Evolutionary conservation across 2,888 invertebrate genomes (phyloP).

Genomic region (Phlogophora meticulosa): DNA sequence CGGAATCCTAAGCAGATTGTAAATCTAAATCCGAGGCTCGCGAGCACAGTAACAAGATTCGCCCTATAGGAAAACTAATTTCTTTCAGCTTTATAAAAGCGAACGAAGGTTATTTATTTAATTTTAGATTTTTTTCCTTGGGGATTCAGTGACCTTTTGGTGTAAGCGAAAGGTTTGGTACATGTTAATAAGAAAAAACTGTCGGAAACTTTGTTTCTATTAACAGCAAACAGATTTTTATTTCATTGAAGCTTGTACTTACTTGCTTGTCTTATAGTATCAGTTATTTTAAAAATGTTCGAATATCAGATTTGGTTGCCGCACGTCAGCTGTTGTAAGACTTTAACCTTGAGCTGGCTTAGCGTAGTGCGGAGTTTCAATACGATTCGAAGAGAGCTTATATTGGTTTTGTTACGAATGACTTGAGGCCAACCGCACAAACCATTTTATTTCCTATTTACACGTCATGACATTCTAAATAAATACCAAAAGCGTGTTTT

Average conservation of each 20-base stretch:
- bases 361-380: too few species aligned
- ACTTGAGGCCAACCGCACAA: background rate
- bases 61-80: conserved; percentile 51
- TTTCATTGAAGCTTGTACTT: background rate
- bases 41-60: conserved; percentile 48
- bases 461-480: background rate
- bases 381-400: too few species aligned
- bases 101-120: conserved; percentile 39
- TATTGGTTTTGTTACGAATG: too few species aligned
- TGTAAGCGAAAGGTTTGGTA: conserved; percentile 1
- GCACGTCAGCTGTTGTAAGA: too few species aligned
- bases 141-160: background rate
- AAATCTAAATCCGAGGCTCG: conserved; percentile 36
- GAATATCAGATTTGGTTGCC: background rate
- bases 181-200: background rate
- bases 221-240: background rate
- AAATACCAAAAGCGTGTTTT: background rate
- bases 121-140: conserved; percentile 34
- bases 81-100: conserved; percentile 29
- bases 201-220: background rate
- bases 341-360: too few species aligned
- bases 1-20: conserved; percentile 36
- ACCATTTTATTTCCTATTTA: background rate
- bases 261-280: background rate
- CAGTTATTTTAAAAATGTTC: background rate